A percentile compares a stretch with the other conserved stretches of the same genome.
Conservation (phyloP, 1,140 invertebrate species). For the Diachasmimorpha longicaudata region DNA sequence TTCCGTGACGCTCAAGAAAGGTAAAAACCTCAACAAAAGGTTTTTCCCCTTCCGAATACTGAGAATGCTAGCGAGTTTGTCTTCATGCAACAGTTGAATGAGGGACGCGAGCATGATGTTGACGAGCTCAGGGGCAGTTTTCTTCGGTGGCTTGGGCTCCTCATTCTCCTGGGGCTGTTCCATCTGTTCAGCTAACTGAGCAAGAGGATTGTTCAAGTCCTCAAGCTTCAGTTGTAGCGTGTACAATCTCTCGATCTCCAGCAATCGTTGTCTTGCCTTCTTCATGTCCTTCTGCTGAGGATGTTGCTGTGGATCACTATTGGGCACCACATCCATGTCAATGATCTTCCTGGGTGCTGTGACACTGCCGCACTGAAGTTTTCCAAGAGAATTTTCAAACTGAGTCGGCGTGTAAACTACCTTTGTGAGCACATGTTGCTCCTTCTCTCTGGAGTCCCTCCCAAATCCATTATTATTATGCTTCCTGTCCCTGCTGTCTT, state of each 20-base stretch:
- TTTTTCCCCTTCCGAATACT: conserved; percentile 77
- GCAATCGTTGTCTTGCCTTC: conserved; percentile 76
- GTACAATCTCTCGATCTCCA: conserved; percentile 83
- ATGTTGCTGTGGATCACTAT: conserved; percentile 62
- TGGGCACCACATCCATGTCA: conserved; percentile 81
- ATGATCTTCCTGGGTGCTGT: conserved; percentile 93
- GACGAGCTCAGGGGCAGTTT: conserved; percentile 67
- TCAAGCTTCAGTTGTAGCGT: conserved; percentile 74
- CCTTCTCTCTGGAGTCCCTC: conserved; percentile 52
- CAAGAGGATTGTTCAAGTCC: conserved; percentile 75
- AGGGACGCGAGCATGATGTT: conserved; percentile 47
- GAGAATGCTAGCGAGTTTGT: conserved; percentile 71
- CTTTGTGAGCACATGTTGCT: conserved; percentile 61
- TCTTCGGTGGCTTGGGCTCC: conserved; percentile 63
- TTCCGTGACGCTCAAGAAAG: conserved; percentile 59
- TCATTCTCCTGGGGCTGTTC: conserved; percentile 43
- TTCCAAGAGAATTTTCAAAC: conserved; percentile 92
- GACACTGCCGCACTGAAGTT: conserved; percentile 86
- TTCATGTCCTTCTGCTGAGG: conserved; percentile 64
- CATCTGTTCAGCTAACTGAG: conserved; percentile 68
- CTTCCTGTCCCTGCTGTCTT: conserved; percentile 63
- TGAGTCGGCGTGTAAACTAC: conserved; percentile 77
- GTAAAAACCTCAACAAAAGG: conserved; percentile 66
- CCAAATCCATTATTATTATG: conserved; percentile 54
- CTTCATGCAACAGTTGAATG: conserved; percentile 65